Percentiles rank a stretch among this genome's conserved stretches.
phyloP scores from a whole-genome alignment of 2,797 vertebrate genomes.

The Meriones psammophilus region DNA sequence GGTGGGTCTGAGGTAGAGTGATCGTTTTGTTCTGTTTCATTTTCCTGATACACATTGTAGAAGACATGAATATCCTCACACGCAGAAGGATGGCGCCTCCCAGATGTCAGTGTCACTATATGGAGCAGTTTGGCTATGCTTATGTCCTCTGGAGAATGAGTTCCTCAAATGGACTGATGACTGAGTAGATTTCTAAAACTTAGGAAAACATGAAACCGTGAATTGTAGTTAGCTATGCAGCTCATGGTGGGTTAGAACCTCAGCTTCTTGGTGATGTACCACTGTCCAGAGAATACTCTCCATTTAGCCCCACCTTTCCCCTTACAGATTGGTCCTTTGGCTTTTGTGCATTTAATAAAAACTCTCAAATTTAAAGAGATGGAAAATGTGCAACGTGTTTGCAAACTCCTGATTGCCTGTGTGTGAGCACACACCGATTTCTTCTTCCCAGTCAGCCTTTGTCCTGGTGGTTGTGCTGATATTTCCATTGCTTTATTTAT shows the following conservation, averaged over 20 bases:
- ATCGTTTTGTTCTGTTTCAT: background rate
- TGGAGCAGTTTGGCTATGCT: conserved; percentile 57
- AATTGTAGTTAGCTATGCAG: conserved; percentile 43
- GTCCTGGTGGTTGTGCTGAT: background rate
- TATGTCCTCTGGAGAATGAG: conserved; percentile 57
- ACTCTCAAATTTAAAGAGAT: background rate
- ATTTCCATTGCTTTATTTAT: background rate
- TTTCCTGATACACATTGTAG: background rate
- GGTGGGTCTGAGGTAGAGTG: background rate
- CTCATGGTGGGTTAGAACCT: conserved; percentile 55
- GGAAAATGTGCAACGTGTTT: background rate
- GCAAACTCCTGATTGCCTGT: background rate
- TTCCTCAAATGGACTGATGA: conserved; percentile 27
- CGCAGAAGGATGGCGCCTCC: conserved; percentile 17
- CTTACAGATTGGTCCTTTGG: conserved; percentile 61
- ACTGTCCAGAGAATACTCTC: conserved; percentile 67
- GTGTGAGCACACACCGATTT: background rate
- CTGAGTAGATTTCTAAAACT: conserved; percentile 26
- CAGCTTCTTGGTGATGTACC: conserved; percentile 60
- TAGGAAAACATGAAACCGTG: conserved; percentile 43
- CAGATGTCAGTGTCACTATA: conserved; percentile 22
- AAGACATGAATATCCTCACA: background rate
- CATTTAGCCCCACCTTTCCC: conserved; percentile 10
- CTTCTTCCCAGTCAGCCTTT: background rate
- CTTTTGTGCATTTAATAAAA: conserved; percentile 66